Base-by-base conservation (phyloP, 2,888 invertebrate genomes). In the Chesias legatella region DNA sequence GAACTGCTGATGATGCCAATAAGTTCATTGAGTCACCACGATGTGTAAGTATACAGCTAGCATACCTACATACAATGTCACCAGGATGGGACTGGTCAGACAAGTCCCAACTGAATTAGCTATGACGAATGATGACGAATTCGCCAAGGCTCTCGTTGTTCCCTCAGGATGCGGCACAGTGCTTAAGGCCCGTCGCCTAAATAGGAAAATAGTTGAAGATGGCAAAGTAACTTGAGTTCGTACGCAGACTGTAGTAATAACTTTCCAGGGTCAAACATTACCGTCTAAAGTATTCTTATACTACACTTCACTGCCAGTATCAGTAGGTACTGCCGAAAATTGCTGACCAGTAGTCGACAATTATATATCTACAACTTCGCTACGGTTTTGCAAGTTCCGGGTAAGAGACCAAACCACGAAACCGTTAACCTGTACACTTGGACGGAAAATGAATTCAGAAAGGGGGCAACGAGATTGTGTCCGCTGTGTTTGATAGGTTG, bases 161-260 rank as follows among this genome's bases (percentile, higher is more conserved):
- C 39, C 39, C 17, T 1, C 1, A 7, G 20, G 25, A 7, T 40
- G 40, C 23, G 40, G 33, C 1, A 24, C 10, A 8, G 20, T 40
- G 1, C n/a, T 40, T 1, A 40, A 40, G 29, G 40, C 29, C 0
- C 28, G 40, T 4, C n/a, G 33, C 1, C 20, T 40, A 4, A 40
- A 25, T 11, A 13, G 33, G 1, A 40, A 33, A 20, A 24, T 1
- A 5, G 8, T 33, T n/a, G 27, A 22, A 9, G 32, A 38, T 10
- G 31, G 26, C 10, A 27, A 10, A 7, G 23, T 27, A 1, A 22
- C 22, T 1, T 38, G 38, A 32, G 22, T 32, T 2, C 38, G 32
- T 7, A 38, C 32, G 8, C 38, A 38, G 13, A 23, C 32, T 4
- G 32, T 38, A 2, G 27, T 27, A 3, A 3, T 33, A 1, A 38